Evolutionary conservation across 1,140 invertebrate genomes (phyloP), one percentile per base, ranked within the genome.

Genomic region (Camponotus floridanus): DNA sequence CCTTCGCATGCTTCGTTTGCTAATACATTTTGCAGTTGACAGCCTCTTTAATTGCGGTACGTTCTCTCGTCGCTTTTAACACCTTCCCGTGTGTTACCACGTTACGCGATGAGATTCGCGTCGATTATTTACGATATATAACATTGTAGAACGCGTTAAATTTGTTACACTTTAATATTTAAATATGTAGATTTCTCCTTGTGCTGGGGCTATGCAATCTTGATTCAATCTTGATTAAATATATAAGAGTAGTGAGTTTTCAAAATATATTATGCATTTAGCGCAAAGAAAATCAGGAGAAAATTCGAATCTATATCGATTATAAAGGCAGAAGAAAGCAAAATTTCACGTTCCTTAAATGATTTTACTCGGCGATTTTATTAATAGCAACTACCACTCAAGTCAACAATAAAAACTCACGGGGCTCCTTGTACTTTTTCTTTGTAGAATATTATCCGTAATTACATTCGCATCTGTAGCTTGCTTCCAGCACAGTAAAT

Each of bases 1-100:
- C 15, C 33, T 31, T 11, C 65, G 42, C 67, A 36, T 39, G 67
- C 48, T 73, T 26, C 48, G 68, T 48, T 74, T 57, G 68, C 79
- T 83, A 83, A 83, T 83, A 45, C 79, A 83, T 83, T 73, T 74
- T 83, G 79, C 79, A 83, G 68, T 83, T 83, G 79, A 74, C 79
- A 83, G 79, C 55, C 31, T 61, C 79, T 83, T 83, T 83, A 83
- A 83, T 83, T 83, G 79, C 68, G 68, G 79, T 74, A 61, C 31
- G 68, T 51, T 83, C 45, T 36, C 55, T 39, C 79, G 55, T 74
- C 79, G 68, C 42, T 74, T 57, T 33, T 61, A 74, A 83, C 79
- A 74, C 55, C 79, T 81, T 59, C n/a, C 39, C 36, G 13, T 9
- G 26, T 39, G 51, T 70, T 39, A 81, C 48, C 7, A 39, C 55